Base-by-base conservation (phyloP, 2,797 vertebrate genomes). In the Eidolon dupreanum region DNA sequence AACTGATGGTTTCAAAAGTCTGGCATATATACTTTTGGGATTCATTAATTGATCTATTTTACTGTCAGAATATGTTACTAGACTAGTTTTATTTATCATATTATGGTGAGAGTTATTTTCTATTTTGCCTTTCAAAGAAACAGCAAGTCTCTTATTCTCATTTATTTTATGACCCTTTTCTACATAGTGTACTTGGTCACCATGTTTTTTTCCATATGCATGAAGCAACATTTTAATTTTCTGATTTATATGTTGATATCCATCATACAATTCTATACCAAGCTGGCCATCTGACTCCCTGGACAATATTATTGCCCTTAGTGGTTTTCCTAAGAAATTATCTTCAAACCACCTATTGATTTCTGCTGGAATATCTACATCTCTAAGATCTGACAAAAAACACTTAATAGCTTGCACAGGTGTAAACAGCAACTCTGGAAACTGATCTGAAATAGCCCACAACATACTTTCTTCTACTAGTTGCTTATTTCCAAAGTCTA, bases 371-470 rank as follows among this genome's bases (percentile, higher is more conserved):
- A 98, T 94, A 86, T 98, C 95, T 49, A 91, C 55, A 71, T 98
- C 98, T 59, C 97, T 97, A 97, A 99, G 97, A 93, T 97, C 98
- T 41, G 97, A 98, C 20, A 99, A 98, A 92, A 93, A 98, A 95
- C 98, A 99, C 82, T 98, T 98, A 97, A 99, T 43, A 81, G 99
- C 99, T 98, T 99, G 99, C 99, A 99, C 99, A n/a, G 99, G 99
- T 12, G 98, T 99, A 95, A 98, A 98, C 55, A 99, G 87, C 93
- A 99, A 91, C 86, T 99, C 99, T 83, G 88, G 86, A 28, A 98
- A 99, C 93, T 98, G 98, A 89, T 97, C 97, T 36, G 99, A 99
- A 98, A 99, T 99, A 65, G 98, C 97, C 41, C 98, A 90, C 74
- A 99, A 97, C 28, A 99, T 98, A 51, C 95, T 98, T 98, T 98